A percentile compares a stretch with the other conserved stretches of the same genome.
phyloP scores from a whole-genome alignment of 1,140 invertebrate species.

The Brachystomella parvula region DNA sequence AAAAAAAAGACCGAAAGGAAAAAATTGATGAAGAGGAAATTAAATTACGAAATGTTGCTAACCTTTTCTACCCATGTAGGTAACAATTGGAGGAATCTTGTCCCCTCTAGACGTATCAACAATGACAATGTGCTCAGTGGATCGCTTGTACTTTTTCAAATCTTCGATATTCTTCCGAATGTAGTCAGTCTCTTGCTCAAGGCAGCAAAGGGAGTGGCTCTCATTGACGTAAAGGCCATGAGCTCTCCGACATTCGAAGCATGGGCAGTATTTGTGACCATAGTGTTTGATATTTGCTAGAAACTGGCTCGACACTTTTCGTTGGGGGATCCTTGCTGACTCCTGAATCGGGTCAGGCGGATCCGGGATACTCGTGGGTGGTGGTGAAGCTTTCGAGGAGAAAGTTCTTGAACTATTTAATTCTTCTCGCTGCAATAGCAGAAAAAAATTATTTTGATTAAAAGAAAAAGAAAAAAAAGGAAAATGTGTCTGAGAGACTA shows the following conservation, averaged over 20 bases:
- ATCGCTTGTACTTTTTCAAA: background rate
- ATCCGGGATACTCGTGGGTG: too few species aligned
- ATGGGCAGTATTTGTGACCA: background rate
- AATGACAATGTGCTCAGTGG: background rate
- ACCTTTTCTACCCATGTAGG: background rate
- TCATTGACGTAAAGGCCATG: background rate
- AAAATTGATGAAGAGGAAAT: background rate
- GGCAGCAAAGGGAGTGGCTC: background rate
- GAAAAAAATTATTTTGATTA: background rate
- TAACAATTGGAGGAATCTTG: background rate
- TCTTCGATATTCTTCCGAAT: slow-evolving; percentile 7
- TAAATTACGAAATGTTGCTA: background rate
- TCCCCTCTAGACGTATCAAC: background rate
- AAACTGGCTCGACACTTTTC: background rate
- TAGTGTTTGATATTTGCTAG: background rate
- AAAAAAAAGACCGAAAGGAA: background rate
- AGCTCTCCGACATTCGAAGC: background rate
- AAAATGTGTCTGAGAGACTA: background rate
- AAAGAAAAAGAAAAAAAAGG: too few species aligned
- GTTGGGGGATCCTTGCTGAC: background rate
- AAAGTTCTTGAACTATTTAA: background rate
- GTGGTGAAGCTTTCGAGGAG: background rate
- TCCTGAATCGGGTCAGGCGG: too few species aligned
- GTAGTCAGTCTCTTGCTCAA: background rate
- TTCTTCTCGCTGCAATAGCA: background rate